Evolutionary conservation across 2,113 vertebrate genomes (phyloP).

Genomic region (Piprites chloris): DNA sequence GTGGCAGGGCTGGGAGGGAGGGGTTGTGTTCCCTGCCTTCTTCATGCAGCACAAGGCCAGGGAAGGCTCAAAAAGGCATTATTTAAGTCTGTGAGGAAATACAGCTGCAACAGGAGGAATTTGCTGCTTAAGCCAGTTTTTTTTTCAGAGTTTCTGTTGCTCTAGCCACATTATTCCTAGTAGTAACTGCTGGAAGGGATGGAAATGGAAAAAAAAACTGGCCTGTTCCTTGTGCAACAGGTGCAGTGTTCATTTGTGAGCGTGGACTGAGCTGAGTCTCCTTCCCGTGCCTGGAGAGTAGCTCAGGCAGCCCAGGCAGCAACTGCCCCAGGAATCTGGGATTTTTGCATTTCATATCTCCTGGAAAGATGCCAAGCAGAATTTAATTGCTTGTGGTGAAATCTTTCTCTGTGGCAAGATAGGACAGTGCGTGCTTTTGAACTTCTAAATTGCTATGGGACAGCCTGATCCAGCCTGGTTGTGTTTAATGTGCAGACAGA

Average conservation of each 20-base stretch:
- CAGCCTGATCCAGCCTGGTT: background rate
- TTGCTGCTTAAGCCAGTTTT: background rate
- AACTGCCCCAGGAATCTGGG: background rate
- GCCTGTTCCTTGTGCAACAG: background rate
- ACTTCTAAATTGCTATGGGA: background rate
- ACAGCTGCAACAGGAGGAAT: background rate
- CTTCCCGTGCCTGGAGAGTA: background rate
- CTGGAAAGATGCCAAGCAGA: background rate
- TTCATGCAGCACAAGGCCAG: background rate
- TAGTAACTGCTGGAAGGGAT: background rate
- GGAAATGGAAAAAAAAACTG: background rate
- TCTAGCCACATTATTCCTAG: background rate
- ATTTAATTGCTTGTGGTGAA: conserved; percentile 27
- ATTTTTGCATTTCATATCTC: background rate
- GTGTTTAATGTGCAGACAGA: background rate
- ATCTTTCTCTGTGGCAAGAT: background rate
- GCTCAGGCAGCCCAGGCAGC: background rate
- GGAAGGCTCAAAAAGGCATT: background rate
- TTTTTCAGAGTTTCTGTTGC: background rate
- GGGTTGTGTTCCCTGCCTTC: background rate
- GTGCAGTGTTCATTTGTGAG: background rate
- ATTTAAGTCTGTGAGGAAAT: background rate
- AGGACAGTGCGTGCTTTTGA: conserved; percentile 19
- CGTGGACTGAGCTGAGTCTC: background rate
- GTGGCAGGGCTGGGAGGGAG: background rate